A percentile compares a stretch with the other conserved stretches of the same genome.
These are phyloP conservation scores for Liparis tanakae DNA, from an alignment of 2,797 vertebrate genomes.

Conservation along the genomic window DNA sequence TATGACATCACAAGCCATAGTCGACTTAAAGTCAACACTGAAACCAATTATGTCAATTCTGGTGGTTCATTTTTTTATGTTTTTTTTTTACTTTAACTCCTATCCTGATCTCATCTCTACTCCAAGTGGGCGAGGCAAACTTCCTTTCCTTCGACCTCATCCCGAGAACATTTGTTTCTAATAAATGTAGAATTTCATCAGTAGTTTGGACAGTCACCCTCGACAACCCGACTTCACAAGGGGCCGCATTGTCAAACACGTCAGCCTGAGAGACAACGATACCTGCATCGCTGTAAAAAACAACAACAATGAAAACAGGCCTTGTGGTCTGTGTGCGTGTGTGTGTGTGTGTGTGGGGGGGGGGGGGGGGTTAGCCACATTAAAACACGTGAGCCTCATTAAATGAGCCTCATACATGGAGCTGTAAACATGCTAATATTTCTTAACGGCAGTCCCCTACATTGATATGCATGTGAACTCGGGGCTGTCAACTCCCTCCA, in stretches of 20 bases:
- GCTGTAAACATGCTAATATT: slow-evolving; percentile 82
- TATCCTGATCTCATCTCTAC: neutral
- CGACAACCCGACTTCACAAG: slow-evolving; percentile 12
- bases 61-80: neutral
- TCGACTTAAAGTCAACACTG: neutral
- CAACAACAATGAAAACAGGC: slow-evolving; percentile 15
- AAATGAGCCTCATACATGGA: slow-evolving; percentile 67
- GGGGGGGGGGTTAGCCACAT: neutral
- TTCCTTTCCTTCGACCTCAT: neutral
- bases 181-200: slow-evolving; percentile 32
- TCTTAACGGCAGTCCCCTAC: slow-evolving; percentile 74
- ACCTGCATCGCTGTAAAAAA: neutral
- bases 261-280: slow-evolving; percentile 21
- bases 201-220: slow-evolving; percentile 17
- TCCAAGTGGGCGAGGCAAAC: neutral
- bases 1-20: neutral
- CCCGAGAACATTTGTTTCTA: slow-evolving; percentile 41
- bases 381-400: slow-evolving; percentile 72
- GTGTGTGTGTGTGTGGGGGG: slow-evolving; percentile 3
- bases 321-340: neutral
- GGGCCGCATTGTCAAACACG: slow-evolving; percentile 38
- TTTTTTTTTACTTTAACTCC: neutral
- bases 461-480: slow-evolving; percentile 76
- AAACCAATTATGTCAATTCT: neutral
- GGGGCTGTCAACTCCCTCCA: slow-evolving; percentile 56